Percentiles rank a stretch among this genome's conserved stretches.
Evolutionary conservation across 2,888 invertebrate genomes (phyloP).

Genomic region (Pseudoips prasinana): DNA sequence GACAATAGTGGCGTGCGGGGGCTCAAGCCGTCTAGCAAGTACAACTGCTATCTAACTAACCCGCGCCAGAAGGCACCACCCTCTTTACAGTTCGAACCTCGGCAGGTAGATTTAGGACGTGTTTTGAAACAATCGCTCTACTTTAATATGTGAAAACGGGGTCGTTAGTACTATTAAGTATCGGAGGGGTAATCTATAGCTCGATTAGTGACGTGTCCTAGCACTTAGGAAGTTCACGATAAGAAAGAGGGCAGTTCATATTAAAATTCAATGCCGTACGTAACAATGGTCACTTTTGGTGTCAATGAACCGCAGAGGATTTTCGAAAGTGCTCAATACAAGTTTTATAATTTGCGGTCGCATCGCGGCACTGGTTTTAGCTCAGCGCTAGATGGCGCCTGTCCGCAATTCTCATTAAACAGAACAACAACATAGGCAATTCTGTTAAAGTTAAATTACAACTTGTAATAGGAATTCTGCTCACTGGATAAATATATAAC

Average conservation of each 20-base stretch:
- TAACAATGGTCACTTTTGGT: constrained; percentile 42
- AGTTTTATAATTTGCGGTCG: constrained; percentile 53
- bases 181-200: too few relatives aligned
- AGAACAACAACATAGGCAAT: constrained; percentile 29
- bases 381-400: constrained; percentile 23
- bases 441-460: constrained; percentile 30
- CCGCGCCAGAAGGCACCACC: too few relatives aligned
- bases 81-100: too few relatives aligned
- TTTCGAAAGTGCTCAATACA: constrained; percentile 36
- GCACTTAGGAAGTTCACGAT: too few relatives aligned
- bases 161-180: too few relatives aligned
- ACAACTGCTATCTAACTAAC: too few relatives aligned
- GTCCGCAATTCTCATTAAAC: constrained; percentile 40
- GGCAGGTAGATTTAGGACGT: too few relatives aligned
- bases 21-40: too few relatives aligned
- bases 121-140: too few relatives aligned
- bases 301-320: constrained; percentile 34
- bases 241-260: constrained; percentile 9
- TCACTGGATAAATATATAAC: background rate
- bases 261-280: constrained; percentile 35
- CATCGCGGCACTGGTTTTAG: constrained; percentile 6
- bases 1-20: too few relatives aligned
- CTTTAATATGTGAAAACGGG: too few relatives aligned
- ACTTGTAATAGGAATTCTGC: constrained; percentile 9
- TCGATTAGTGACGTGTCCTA: too few relatives aligned